Evolutionary conservation across 2,888 invertebrate species (phyloP).

Genomic region (Lasioglossum pauxillum): DNA sequence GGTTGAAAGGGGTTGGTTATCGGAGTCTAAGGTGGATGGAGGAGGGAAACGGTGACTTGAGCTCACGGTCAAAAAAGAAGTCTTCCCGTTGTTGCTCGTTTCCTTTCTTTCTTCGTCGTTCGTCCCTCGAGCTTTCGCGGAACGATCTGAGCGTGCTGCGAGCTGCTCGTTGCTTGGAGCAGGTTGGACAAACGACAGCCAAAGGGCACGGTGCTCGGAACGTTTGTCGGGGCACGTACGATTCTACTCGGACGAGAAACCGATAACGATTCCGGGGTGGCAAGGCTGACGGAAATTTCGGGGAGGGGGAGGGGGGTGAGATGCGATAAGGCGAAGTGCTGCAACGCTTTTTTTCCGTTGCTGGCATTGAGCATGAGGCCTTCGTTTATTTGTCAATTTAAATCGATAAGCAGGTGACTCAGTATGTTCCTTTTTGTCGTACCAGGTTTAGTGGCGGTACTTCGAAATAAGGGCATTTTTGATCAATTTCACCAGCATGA

Average conservation of each 20-base stretch:
- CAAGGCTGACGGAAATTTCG: conserved; percentile 42
- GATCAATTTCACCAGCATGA: neutral
- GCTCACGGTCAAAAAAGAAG: neutral
- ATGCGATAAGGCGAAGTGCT: neutral
- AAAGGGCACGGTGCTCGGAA: conserved; percentile 61
- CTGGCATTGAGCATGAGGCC: neutral
- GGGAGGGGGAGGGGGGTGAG: conserved; percentile 18
- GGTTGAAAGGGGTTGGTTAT: conserved; percentile 26
- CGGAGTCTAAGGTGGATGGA: neutral
- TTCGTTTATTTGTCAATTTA: too few relatives aligned
- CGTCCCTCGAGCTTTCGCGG: neutral
- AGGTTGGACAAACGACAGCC: conserved; percentile 59
- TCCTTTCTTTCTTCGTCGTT: neutral
- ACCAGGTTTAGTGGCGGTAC: neutral
- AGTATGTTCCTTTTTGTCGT: neutral
- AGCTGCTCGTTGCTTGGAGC: neutral
- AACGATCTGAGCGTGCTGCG: conserved; percentile 7
- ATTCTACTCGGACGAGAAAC: conserved; percentile 64
- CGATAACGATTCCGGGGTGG: conserved; percentile 60
- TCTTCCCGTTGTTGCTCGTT: conserved; percentile 4
- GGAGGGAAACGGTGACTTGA: neutral
- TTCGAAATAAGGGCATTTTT: neutral
- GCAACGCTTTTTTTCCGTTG: neutral
- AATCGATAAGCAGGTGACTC: neutral
- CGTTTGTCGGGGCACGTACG: conserved; percentile 66